Evolutionary conservation across 2,888 invertebrate species (phyloP), one percentile per base, ranked within the genome.

Genomic region (Troides aeacus): DNA sequence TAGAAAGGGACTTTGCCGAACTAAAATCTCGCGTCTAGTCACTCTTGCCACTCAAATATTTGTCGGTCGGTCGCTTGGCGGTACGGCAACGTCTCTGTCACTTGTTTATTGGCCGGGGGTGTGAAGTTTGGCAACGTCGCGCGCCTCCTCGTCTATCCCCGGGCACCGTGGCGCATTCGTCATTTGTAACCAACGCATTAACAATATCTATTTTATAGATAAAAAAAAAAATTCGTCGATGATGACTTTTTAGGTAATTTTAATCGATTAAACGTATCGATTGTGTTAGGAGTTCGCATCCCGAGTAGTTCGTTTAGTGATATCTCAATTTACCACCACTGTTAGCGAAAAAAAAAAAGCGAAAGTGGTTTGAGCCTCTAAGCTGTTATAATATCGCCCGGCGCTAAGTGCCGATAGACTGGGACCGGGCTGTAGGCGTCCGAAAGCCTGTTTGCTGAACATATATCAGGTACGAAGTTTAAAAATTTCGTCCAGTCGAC

Each of bases 31-130:
- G 79, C 79, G 79, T 81, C 83, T 83, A 83, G 81, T 81, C 75
- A 79, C 82, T 77, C 78, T 79, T 77, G 73, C 60, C 56, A 69
- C 69, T 65, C 60, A 77, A 80, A 75, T 76, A 74, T 74, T 75
- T 75, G 61, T 71, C 64, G 72, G 67, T 69, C 64, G 72, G 67
- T 66, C 68, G 61, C 76, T 74, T 72, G 70, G 75, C 81, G 81
- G 82, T 81, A 84, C 84, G 88, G 88, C 88, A 88, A 88, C 88
- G 85, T 78, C 84, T 76, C 84, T 76, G 69, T 78, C 78, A 78
- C 75, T 76, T 76, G 76, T 50, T 73, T 76, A 74, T 60, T 57
- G 66, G 46, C 73, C 68, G 74, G 81, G 81, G 81, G 79, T 79
- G 80, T 74, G 75, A 76, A 77, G 80, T 76, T 72, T 77, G 86